Conservation (phyloP, 2,113 vertebrate species). For the Hyla sarda region DNA sequence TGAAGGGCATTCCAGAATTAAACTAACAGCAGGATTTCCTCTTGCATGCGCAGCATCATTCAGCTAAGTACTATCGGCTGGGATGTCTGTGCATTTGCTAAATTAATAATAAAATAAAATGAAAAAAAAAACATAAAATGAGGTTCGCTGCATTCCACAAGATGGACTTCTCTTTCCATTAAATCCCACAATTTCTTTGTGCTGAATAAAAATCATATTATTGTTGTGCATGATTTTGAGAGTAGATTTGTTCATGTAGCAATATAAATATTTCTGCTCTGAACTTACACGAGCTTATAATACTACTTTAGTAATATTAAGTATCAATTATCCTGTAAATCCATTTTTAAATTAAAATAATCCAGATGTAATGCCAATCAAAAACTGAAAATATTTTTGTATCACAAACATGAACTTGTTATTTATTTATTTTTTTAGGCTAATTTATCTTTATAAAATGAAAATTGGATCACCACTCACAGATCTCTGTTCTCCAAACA, state of each 20-base stretch:
- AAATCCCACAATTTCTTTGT: neutral
- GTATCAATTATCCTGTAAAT: no score
- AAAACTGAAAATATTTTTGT: no score
- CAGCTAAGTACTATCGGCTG: neutral
- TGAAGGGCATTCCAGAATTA: slow-evolving; percentile 56
- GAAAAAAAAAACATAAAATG: neutral
- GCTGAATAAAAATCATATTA: neutral
- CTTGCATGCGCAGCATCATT: slow-evolving; percentile 7
- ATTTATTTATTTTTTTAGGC: no score
- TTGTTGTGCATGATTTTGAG: neutral
- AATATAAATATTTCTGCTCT: neutral
- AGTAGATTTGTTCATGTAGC: neutral
- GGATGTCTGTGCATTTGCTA: neutral
- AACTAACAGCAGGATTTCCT: slow-evolving; percentile 51
- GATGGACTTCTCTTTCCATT: neutral
- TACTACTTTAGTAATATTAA: no score
- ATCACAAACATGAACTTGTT: no score
- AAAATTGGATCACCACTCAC: no score
- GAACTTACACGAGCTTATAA: neutral
- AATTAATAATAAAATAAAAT: neutral
- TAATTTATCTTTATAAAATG: no score
- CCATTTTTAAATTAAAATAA: no score
- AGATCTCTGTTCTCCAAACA: no score
- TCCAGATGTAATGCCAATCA: no score
- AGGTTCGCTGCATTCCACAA: neutral